These are phyloP conservation scores for Paracentrotus lividus DNA, from an alignment of 53 echinoderm and acorn worm species.

Conservation along the genomic window DNA sequence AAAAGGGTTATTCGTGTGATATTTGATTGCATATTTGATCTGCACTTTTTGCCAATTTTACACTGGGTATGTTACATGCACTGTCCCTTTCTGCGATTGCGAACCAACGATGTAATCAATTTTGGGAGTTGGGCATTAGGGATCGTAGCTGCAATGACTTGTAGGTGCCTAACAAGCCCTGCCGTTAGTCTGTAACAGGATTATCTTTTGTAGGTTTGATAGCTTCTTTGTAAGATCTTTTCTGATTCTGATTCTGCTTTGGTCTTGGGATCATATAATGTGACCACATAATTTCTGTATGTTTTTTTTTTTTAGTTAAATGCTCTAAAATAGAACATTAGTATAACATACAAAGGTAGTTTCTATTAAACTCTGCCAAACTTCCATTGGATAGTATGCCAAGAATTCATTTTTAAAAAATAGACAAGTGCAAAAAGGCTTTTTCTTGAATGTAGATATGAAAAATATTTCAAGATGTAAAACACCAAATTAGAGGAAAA, in stretches of 20 bases:
- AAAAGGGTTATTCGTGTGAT: neutral
- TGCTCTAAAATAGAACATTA: neutral
- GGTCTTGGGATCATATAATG: neutral
- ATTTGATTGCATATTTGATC: too few species aligned
- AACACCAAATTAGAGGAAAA: too few species aligned
- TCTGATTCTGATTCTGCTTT: neutral
- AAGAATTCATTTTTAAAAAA: neutral
- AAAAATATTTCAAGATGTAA: too few species aligned
- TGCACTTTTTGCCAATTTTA: neutral
- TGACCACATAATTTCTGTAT: neutral
- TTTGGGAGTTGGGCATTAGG: constrained; percentile 47
- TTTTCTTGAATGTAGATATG: too few species aligned
- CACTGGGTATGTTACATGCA: neutral
- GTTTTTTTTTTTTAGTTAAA: neutral
- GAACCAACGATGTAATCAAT: neutral
- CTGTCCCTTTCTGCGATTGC: neutral
- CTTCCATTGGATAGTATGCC: neutral
- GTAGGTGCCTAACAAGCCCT: neutral
- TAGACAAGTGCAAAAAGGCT: too few species aligned
- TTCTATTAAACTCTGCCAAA: neutral
- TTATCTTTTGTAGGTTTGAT: constrained; percentile 3
- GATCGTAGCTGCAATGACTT: neutral
- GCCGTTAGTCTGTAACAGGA: neutral
- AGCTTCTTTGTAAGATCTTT: too few species aligned
- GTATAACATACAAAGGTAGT: too few species aligned